phyloP scores from a whole-genome alignment of 2,797 vertebrate species.

The Macropus fuliginosus region DNA sequence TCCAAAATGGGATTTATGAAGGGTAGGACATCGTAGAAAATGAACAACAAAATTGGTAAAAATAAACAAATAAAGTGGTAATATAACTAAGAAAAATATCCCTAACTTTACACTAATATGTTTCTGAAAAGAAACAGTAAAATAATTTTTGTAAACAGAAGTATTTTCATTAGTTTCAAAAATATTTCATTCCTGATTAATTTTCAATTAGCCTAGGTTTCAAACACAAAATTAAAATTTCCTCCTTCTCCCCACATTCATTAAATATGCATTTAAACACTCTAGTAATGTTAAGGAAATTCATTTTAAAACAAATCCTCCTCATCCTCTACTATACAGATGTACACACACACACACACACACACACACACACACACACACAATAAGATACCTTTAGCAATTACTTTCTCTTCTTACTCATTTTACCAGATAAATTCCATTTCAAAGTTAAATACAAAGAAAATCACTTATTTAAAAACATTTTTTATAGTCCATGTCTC shows the following conservation, averaged over 20 bases:
- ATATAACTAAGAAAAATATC: background rate
- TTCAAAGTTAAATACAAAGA: background rate
- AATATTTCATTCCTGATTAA: background rate
- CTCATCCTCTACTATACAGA: background rate
- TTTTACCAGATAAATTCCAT: background rate
- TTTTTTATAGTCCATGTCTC: no score
- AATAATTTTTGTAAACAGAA: background rate
- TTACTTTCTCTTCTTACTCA: background rate
- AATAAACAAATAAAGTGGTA: background rate
- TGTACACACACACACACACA: no score
- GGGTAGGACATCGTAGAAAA: background rate
- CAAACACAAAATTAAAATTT: background rate
- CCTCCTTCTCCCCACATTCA: background rate
- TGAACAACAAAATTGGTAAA: background rate
- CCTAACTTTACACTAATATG: background rate
- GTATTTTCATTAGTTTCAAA: background rate
- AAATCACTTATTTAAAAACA: background rate
- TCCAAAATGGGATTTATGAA: no score
- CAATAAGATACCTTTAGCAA: background rate
- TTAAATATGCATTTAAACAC: background rate
- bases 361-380: no score
- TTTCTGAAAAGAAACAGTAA: background rate
- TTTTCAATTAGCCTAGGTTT: background rate
- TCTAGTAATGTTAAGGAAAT: background rate
- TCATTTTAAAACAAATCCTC: background rate